A percentile compares a stretch with the other conserved stretches of the same genome.
Conservation (phyloP, 92 coral and sea anemone species). For the Actinostola sp. region DNA sequence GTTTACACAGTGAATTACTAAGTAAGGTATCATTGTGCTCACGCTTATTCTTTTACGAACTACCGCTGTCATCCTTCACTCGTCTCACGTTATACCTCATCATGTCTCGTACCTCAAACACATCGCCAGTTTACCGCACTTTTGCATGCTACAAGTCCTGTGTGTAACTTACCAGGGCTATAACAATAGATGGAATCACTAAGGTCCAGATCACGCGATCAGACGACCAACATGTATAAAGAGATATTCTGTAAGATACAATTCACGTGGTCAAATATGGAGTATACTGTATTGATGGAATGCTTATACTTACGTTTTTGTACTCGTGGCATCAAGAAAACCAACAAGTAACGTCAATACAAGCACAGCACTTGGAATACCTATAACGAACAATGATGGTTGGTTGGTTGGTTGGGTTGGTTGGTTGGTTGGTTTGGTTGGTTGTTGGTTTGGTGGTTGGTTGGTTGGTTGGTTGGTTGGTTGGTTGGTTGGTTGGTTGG, state of each 20-base stretch:
- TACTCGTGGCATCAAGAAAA: conserved; percentile 37
- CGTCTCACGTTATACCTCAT: too few relatives aligned
- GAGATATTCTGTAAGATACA: conserved; percentile 46
- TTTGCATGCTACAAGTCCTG: not conserved
- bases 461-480: not conserved
- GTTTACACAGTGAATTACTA: too few relatives aligned
- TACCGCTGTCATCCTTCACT: too few relatives aligned
- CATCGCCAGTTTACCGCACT: too few relatives aligned
- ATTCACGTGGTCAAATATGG: not conserved
- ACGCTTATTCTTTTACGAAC: too few relatives aligned
- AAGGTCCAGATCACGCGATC: conserved; percentile 80
- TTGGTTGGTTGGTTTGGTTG: not conserved
- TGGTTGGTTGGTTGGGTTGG: not conserved
- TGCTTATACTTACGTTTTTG: conserved; percentile 39
- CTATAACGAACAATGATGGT: conserved; percentile 10
- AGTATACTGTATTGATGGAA: too few relatives aligned
- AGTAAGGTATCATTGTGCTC: too few relatives aligned
- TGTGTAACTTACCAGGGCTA: conserved; percentile 53
- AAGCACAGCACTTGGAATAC: conserved; percentile 67
- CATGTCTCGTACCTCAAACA: too few relatives aligned
- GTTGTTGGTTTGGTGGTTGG: not conserved
- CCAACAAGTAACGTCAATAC: conserved; percentile 63
- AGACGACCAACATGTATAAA: conserved; percentile 80
- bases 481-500: not conserved
- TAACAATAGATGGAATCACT: conserved; percentile 63